Evolutionary conservation across 2,797 vertebrate genomes (phyloP), one percentile per base, ranked within the genome.

Genomic region (Cyclura pinguis): DNA sequence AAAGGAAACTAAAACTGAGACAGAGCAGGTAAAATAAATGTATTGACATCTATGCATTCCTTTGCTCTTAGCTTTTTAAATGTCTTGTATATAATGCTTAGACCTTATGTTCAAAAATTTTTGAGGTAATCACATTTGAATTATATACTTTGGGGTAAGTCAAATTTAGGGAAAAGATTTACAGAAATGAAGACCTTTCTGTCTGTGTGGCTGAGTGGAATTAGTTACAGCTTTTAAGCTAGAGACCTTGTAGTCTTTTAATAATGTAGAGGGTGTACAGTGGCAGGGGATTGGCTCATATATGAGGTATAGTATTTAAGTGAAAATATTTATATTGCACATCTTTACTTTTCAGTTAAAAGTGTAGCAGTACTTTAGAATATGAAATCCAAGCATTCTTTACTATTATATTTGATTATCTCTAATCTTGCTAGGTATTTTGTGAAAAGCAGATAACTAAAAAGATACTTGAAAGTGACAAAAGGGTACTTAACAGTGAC

Each of bases 11-110:
- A 91, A 93, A 92, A 57, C 80, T 47, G 86, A 77, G 1, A 47
- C 52, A n/a, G 85, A 77, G 4, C 59, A 96, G 95, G 96, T 96
- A 96, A 47, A 42, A 18, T 38, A 85, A 86, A 87, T 10, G 35
- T 84, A 55, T 67, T 24, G 57, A 77, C 57, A 72, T 50, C 32
- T 59, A 47, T 42, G 32, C 6, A 24, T 82, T 81, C 27, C 8
- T 27, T 52, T 47, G 13, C 47, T 80, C 47, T 14, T 80, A 62
- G 22, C 76, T 50, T 14, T 59, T 74, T 72, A 50, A 22, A 74
- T 50, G 47, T 27, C 27, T 88, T 42, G 10, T 16, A 52, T 78
- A 14, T 59, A 6, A 77, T 67, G 20, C 10, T 74, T 88, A 55
- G 47, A 82, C 1, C 6, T 83, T 81, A 52, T 50, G 27, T 67